phyloP scores from a whole-genome alignment of 2,113 vertebrate species.

The Antigone vipio region DNA sequence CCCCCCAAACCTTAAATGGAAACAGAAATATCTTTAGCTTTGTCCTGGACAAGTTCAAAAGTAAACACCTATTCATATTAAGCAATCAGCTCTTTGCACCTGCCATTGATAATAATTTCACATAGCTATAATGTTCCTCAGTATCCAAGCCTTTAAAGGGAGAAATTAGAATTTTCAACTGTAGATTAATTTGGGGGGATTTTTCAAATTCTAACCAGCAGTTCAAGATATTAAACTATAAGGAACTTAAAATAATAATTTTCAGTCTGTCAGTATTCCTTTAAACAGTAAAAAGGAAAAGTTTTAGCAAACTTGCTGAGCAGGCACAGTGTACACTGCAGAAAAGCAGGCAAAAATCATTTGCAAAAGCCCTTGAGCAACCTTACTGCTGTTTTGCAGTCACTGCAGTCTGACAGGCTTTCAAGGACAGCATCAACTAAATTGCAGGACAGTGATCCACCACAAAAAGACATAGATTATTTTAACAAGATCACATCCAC shows the following conservation, averaged over 20 bases:
- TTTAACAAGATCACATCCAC: background rate
- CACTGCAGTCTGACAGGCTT: slow-evolving; percentile 5
- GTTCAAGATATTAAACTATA: background rate
- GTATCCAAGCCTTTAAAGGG: background rate
- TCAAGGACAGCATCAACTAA: slow-evolving; percentile 6
- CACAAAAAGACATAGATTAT: background rate
- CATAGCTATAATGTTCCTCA: background rate
- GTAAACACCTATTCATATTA: background rate
- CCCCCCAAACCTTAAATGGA: background rate
- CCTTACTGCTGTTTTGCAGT: slow-evolving; percentile 8
- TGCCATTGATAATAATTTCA: background rate
- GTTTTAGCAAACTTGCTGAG: background rate
- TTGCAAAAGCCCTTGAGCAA: slow-evolving; percentile 32
- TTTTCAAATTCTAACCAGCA: background rate
- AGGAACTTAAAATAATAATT: background rate
- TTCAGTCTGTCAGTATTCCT: background rate
- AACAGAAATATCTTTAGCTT: background rate
- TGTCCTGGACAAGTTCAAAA: background rate
- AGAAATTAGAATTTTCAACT: background rate
- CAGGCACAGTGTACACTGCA: background rate
- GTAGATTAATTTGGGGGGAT: background rate
- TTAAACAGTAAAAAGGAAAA: background rate
- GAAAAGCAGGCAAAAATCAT: background rate
- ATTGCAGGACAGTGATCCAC: background rate
- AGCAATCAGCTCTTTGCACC: background rate